phyloP scores from a whole-genome alignment of 2,113 vertebrate species.

The human (Homo sapiens) region GRCh38 chr6:29289001-29289500 shows the following conservation, averaged over 20 bases:
- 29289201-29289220: not conserved
- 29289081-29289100: too few species aligned
- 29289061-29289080: not conserved
- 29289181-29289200: not conserved
- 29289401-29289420: not conserved
- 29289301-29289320: not conserved
- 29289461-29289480: not conserved
- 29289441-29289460: not conserved
- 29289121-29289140: not conserved
- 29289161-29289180: not conserved
- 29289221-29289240: not conserved
- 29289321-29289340: not conserved
- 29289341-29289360: not conserved
- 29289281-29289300: not conserved
- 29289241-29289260: not conserved
- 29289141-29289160: not conserved
- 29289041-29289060: not conserved
- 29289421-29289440: not conserved
- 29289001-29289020: not conserved
- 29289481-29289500: not conserved
- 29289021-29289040: not conserved
- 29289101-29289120: not conserved
- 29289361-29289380: not conserved
- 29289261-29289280: not conserved
- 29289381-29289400: not conserved